A percentile compares a stretch with the other conserved stretches of the same genome.
Evolutionary conservation across 2,797 vertebrate species (phyloP).

Genomic region (Falco concolor): DNA sequence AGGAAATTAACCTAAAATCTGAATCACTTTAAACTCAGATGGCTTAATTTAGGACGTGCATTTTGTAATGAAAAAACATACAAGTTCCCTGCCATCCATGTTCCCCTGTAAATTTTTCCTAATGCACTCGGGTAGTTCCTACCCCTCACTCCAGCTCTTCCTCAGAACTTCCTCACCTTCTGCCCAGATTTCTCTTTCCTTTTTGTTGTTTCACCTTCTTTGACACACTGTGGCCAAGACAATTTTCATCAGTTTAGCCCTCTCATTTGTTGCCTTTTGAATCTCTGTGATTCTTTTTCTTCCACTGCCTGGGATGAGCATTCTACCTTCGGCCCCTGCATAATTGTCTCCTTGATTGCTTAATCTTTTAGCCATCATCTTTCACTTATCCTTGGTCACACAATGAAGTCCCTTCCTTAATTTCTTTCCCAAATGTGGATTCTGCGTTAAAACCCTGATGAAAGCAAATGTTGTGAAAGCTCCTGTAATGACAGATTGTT

Average conservation of each 20-base stretch:
- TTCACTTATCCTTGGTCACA: background rate
- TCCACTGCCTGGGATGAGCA: background rate
- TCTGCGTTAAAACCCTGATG: background rate
- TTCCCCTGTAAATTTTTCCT: background rate
- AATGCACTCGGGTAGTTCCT: background rate
- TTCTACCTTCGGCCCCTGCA: background rate
- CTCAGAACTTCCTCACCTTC: background rate
- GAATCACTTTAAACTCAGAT: background rate
- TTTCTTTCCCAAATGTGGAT: background rate
- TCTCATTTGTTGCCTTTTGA: background rate
- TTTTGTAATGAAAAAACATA: background rate
- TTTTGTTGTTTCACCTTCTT: background rate
- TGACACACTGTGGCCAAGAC: background rate
- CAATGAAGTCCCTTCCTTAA: background rate
- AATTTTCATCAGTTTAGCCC: background rate
- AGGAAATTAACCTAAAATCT: background rate
- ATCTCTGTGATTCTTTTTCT: background rate
- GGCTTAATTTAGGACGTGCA: background rate
- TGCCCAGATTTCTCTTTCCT: background rate
- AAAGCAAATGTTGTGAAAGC: background rate
- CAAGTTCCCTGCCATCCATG: fast-evolving
- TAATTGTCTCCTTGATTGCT: background rate
- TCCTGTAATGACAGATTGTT: background rate
- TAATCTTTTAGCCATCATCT: background rate
- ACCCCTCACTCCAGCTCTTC: background rate